Evolutionary conservation across 2,113 vertebrate species (phyloP).

Genomic region (Sitta europaea): DNA sequence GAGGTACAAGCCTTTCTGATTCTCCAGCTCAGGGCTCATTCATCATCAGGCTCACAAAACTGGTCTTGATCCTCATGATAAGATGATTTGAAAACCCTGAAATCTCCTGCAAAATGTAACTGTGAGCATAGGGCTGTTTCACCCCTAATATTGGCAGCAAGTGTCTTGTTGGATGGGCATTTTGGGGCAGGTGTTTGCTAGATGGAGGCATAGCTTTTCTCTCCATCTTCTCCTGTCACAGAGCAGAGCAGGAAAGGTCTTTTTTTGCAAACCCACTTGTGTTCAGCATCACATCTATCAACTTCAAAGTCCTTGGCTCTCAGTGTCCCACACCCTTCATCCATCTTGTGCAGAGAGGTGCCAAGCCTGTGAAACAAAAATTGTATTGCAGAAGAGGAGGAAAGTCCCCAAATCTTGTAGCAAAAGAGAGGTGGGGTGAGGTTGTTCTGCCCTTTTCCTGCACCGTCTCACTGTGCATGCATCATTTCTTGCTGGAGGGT

Average conservation of each 20-base stretch:
- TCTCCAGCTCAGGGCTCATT: not conserved
- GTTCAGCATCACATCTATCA: not conserved
- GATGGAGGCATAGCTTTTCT: rapidly evolving
- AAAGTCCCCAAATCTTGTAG: not conserved
- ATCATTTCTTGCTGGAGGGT: not conserved
- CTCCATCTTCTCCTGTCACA: not conserved
- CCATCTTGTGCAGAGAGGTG: not conserved
- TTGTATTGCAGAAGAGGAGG: not conserved
- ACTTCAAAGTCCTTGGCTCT: not conserved
- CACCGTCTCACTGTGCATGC: rapidly evolving
- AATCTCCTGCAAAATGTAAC: rapidly evolving
- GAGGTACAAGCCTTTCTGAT: not conserved
- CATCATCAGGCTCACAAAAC: not conserved
- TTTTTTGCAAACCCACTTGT: not conserved
- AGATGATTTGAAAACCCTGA: not conserved
- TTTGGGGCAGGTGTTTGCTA: not conserved
- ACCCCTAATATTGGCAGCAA: too few species aligned
- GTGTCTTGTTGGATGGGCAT: rapidly evolving
- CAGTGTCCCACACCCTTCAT: not conserved
- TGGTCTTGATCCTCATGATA: not conserved
- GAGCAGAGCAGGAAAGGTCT: not conserved
- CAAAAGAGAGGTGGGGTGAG: not conserved
- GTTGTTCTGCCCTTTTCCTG: not conserved
- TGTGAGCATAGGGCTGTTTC: not conserved
- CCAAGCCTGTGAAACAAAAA: not conserved